A percentile compares a stretch with the other conserved stretches of the same genome.
phyloP scores from a whole-genome alignment of 2,113 vertebrate genomes.

The Tonatia bakeri region DNA sequence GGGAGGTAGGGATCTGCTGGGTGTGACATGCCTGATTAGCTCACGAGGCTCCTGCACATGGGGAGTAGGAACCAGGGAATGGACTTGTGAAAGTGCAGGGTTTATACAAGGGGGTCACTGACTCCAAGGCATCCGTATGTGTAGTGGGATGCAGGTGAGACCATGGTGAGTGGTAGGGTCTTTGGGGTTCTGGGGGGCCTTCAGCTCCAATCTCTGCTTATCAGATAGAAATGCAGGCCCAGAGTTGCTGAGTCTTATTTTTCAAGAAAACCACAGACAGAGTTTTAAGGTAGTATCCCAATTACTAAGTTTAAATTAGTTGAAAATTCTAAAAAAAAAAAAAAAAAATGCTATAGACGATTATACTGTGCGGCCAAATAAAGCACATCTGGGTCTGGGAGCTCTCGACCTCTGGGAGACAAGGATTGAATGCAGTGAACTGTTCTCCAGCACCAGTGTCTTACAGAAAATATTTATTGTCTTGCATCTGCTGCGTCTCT shows the following conservation, averaged over 20 bases:
- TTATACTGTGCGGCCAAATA: not conserved
- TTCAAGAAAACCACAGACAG: not conserved
- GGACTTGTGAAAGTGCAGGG: not conserved
- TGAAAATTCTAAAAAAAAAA: not conserved
- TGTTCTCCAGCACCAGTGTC: not conserved
- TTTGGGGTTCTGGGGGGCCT: not conserved
- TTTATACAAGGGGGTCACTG: not conserved
- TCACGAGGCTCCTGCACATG: not conserved
- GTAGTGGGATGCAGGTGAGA: not conserved
- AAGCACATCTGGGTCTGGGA: not conserved
- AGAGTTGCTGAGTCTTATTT: not conserved
- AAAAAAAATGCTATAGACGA: too few relatives aligned
- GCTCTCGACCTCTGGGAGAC: not conserved
- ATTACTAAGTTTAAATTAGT: constrained; percentile 17
- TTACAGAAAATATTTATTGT: not conserved
- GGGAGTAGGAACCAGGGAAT: not conserved
- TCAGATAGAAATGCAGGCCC: not conserved
- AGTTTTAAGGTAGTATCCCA: not conserved
- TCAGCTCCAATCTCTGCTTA: not conserved
- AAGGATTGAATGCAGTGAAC: not conserved
- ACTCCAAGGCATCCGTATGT: not conserved
- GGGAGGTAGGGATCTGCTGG: not conserved
- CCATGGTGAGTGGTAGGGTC: rapidly evolving
- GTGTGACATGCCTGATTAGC: not conserved
- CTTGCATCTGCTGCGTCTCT: not conserved